These are phyloP conservation scores for Drosophila hydei DNA, from an alignment of 1,140 invertebrate genomes.

Conservation along the genomic window DNA sequence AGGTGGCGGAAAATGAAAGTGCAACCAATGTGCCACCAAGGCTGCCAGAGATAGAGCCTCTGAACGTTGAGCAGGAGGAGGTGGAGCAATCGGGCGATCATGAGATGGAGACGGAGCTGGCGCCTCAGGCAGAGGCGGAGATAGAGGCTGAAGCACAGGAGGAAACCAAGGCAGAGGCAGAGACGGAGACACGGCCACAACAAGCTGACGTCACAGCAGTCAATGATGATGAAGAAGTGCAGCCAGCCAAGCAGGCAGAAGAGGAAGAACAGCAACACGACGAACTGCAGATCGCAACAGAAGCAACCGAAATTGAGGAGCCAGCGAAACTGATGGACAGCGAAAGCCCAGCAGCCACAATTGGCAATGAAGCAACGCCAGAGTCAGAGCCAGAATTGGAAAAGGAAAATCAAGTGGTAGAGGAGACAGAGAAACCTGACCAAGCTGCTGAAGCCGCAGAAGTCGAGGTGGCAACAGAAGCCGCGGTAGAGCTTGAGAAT, in stretches of 20 bases:
- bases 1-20: conserved; percentile 66
- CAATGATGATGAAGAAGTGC: conserved; percentile 24
- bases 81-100: conserved; percentile 62
- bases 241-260: conserved; percentile 13
- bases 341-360: conserved; percentile 14
- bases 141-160: not conserved
- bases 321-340: conserved; percentile 19
- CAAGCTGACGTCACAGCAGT: conserved; percentile 19
- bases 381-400: conserved; percentile 34
- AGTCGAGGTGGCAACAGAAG: conserved; percentile 29
- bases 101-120: conserved; percentile 36
- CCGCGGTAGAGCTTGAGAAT: conserved; percentile 8
- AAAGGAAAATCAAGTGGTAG: conserved; percentile 20
- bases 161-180: not conserved
- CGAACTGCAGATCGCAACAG: not conserved
- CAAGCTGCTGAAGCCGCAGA: conserved; percentile 38
- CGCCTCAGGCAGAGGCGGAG: conserved; percentile 1
- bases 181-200: conserved; percentile 1
- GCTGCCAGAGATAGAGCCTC: not conserved
- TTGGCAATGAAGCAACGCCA: conserved; percentile 9
- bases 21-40: conserved; percentile 53
- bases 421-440: conserved; percentile 40
- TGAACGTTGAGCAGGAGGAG: conserved; percentile 37
- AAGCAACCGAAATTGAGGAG: conserved; percentile 26
- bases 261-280: not conserved